These are phyloP conservation scores for Notodonta dromedarius DNA, from an alignment of 2,888 invertebrate genomes.

Conservation along the genomic window DNA sequence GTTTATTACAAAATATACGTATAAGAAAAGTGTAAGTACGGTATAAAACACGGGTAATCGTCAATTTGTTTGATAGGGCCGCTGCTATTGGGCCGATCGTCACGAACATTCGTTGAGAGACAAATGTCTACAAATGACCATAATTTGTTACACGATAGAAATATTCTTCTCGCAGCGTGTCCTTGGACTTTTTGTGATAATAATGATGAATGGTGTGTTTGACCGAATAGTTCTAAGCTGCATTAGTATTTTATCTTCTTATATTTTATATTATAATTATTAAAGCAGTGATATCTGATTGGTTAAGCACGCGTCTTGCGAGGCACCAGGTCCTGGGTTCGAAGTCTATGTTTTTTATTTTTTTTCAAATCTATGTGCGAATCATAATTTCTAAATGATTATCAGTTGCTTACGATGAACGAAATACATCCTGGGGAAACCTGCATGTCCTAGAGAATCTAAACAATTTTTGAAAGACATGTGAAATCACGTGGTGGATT, in stretches of 20 bases:
- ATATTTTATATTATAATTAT: background rate
- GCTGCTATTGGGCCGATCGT: background rate
- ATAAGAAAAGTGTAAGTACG: background rate
- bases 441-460: no score
- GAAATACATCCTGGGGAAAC: no score
- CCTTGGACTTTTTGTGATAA: background rate
- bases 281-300: no score
- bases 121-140: slow-evolving; percentile 18
- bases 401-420: no score
- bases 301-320: no score
- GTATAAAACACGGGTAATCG: background rate
- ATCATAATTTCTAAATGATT: no score
- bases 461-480: no score
- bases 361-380: no score
- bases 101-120: slow-evolving; percentile 8
- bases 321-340: no score
- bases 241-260: background rate
- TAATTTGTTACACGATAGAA: slow-evolving; percentile 26
- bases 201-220: background rate
- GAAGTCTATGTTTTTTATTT: no score
- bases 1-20: no score
- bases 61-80: background rate
- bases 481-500: no score
- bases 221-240: background rate
- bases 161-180: slow-evolving; percentile 9